A percentile compares a stretch with the other conserved stretches of the same genome.
These are phyloP conservation scores for Panthera tigris DNA, from an alignment of 2,113 vertebrate genomes.

Conservation along the genomic window DNA sequence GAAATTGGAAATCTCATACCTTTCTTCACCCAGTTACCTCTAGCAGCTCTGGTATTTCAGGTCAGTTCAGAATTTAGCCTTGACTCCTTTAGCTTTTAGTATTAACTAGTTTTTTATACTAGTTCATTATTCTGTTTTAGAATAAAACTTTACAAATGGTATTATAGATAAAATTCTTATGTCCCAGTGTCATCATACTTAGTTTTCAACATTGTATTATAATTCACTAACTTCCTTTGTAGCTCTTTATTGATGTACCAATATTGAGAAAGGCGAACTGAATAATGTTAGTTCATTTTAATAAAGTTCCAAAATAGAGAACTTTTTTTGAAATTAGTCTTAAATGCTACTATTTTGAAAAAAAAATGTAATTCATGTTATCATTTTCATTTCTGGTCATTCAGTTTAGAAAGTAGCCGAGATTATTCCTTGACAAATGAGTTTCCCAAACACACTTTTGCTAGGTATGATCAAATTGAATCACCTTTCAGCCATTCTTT, in stretches of 20 bases:
- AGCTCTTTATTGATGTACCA: background rate
- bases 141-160: background rate
- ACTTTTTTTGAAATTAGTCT: background rate
- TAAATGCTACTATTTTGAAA: background rate
- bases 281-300: conserved; percentile 3
- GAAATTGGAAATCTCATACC: background rate
- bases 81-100: background rate
- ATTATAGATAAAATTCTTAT: background rate
- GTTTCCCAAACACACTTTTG: conserved; percentile 1
- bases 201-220: conserved; percentile 32
- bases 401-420: background rate
- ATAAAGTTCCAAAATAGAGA: conserved; percentile 1
- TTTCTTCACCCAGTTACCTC: background rate
- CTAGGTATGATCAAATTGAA: background rate
- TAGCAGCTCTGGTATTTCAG: background rate
- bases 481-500: background rate
- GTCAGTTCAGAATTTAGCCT: background rate
- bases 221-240: background rate
- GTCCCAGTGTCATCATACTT: background rate
- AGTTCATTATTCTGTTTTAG: conserved; percentile 14
- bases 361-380: background rate
- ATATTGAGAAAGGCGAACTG: background rate
- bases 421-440: background rate
- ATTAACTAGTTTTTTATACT: background rate
- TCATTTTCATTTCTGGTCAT: conserved; percentile 41